Conservation (phyloP, 2,888 invertebrate genomes). For the Phymatocera aterrima region DNA sequence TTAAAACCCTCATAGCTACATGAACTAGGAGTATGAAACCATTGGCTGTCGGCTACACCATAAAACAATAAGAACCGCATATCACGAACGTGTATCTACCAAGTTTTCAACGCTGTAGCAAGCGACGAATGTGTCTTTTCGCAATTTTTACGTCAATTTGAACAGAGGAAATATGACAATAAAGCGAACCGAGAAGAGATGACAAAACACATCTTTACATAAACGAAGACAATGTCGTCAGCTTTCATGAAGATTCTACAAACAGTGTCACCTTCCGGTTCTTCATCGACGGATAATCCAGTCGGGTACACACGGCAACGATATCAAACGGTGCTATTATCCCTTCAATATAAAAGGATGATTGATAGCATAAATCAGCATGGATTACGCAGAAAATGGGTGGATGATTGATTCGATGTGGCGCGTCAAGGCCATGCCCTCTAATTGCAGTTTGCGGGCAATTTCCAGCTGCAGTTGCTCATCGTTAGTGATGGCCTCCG, state of each 20-base stretch:
- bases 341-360: neutral
- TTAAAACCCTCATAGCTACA: neutral
- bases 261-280: neutral
- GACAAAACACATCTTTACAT: neutral
- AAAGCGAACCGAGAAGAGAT: too few species aligned
- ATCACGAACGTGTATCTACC: too few species aligned
- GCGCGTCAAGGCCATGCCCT: neutral
- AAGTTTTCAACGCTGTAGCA: too few species aligned
- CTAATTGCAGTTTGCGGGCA: constrained; percentile 12
- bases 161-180: too few species aligned
- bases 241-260: neutral
- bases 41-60: neutral
- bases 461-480: neutral
- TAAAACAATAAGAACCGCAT: neutral
- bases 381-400: neutral
- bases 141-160: too few species aligned
- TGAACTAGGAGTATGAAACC: neutral
- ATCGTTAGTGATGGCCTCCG: neutral
- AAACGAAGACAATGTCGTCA: neutral
- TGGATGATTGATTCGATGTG: neutral
- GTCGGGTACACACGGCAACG: neutral
- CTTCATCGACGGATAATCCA: neutral
- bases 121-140: too few species aligned
- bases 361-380: constrained; percentile 1
- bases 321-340: constrained; percentile 15